phyloP scores from a whole-genome alignment of 2,797 vertebrate species.

The Chelidonichthys spinosus region DNA sequence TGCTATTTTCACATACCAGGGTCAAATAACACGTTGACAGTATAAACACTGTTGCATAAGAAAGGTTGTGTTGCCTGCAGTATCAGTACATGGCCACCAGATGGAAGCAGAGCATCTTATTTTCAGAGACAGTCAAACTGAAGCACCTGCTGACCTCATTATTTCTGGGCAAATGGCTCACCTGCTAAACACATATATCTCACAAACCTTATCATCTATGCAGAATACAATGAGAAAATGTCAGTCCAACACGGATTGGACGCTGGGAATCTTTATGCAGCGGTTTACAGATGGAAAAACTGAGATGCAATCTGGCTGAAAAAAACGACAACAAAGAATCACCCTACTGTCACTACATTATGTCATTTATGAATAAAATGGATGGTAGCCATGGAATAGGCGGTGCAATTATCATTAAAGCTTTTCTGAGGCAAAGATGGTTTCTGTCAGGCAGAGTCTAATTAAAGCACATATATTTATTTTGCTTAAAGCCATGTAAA shows the following conservation, averaged over 20 bases:
- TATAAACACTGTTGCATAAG: slow-evolving; percentile 51
- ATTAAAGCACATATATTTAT: slow-evolving; percentile 21
- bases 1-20: neutral
- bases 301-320: neutral
- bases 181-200: slow-evolving; percentile 6
- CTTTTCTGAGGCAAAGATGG: slow-evolving; percentile 11
- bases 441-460: neutral
- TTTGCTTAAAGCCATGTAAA: slow-evolving; percentile 31
- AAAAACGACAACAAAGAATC: neutral
- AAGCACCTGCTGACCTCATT: slow-evolving; percentile 33
- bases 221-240: neutral
- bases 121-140: slow-evolving; percentile 2
- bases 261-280: neutral
- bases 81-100: slow-evolving; percentile 60
- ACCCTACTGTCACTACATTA: neutral
- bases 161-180: slow-evolving; percentile 16
- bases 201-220: neutral
- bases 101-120: slow-evolving; percentile 60
- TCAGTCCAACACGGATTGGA: neutral
- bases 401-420: neutral
- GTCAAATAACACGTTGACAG: slow-evolving; percentile 19
- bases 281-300: neutral
- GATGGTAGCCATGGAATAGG: neutral
- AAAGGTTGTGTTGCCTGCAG: slow-evolving; percentile 41
- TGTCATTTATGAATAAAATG: neutral